Evolutionary conservation across 1,140 invertebrate genomes (phyloP).

Genomic region (Procambarus virginalis): DNA sequence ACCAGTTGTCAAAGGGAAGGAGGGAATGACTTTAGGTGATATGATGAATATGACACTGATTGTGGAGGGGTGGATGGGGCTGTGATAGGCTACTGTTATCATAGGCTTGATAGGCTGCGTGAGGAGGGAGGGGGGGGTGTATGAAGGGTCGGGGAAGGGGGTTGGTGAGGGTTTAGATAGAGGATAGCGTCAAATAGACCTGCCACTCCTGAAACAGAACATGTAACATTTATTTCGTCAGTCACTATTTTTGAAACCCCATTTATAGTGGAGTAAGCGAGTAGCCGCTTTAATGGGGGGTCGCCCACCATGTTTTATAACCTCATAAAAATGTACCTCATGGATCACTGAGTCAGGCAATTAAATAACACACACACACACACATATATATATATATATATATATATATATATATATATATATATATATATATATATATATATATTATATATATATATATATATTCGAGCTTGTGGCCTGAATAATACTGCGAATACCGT

Average conservation of each 20-base stretch:
- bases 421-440: slow-evolving; percentile 20
- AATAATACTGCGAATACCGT: too few relatives aligned
- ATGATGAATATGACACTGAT: background rate
- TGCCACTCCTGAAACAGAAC: slow-evolving; percentile 16
- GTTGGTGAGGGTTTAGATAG: background rate
- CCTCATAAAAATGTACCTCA: slow-evolving; percentile 28
- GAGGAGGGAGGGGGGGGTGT: background rate
- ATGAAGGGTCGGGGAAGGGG: background rate
- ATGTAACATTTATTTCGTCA: slow-evolving; percentile 50
- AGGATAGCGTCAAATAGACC: background rate
- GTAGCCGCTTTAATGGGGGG: slow-evolving; percentile 36
- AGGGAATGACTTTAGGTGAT: too few relatives aligned
- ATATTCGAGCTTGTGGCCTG: background rate
- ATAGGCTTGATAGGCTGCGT: background rate
- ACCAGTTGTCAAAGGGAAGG: too few relatives aligned
- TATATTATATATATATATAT: slow-evolving; percentile 34
- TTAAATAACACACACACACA: slow-evolving; percentile 30
- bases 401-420: background rate
- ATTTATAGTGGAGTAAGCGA: slow-evolving; percentile 53
- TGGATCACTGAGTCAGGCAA: background rate
- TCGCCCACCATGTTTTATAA: slow-evolving; percentile 22
- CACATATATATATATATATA: too few relatives aligned
- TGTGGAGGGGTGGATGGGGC: background rate
- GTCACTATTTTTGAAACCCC: slow-evolving; percentile 34
- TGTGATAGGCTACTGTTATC: background rate